Conservation (phyloP, 2,888 invertebrate species). For the Idaea straminata region DNA sequence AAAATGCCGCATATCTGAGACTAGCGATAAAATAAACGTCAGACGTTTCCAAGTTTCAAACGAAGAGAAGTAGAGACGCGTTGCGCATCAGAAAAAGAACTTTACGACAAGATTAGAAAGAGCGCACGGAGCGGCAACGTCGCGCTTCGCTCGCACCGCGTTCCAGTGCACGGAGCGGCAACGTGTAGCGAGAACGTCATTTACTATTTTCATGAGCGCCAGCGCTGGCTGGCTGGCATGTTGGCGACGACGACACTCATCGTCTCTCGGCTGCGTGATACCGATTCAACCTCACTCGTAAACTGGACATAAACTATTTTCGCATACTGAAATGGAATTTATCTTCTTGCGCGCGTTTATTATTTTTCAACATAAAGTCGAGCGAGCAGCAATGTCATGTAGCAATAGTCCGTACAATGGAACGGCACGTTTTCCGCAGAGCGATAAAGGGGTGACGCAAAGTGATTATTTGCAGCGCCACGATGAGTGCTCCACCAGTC, state of each 20-base stretch:
- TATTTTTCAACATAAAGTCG: slow-evolving; percentile 44
- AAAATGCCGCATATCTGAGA: slow-evolving; percentile 70
- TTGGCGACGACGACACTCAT: slow-evolving; percentile 54
- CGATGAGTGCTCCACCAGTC: slow-evolving; percentile 61
- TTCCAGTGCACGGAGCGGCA: slow-evolving; percentile 73
- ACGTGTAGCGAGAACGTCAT: slow-evolving; percentile 74
- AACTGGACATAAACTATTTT: slow-evolving; percentile 60
- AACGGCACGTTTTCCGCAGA: slow-evolving; percentile 64
- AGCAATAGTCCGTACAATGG: slow-evolving; percentile 55
- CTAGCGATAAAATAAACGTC: slow-evolving; percentile 77
- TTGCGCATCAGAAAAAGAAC: slow-evolving; percentile 80
- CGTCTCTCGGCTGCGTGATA: slow-evolving; percentile 52
- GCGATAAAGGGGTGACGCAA: slow-evolving; percentile 77
- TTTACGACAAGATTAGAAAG: slow-evolving; percentile 81
- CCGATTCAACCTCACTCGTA: slow-evolving; percentile 47
- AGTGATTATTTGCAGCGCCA: slow-evolving; percentile 77
- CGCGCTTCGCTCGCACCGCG: slow-evolving; percentile 61
- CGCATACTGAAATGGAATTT: slow-evolving; percentile 43
- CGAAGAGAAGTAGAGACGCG: slow-evolving; percentile 75
- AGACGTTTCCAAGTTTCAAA: slow-evolving; percentile 75
- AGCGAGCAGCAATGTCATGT: slow-evolving; percentile 40
- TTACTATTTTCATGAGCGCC: slow-evolving; percentile 79
- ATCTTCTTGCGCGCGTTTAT: slow-evolving; percentile 44
- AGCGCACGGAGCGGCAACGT: slow-evolving; percentile 75
- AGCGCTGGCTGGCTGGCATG: slow-evolving; percentile 54